phyloP scores from a whole-genome alignment of 2,888 invertebrate species.

The Synergus laeviventris region DNA sequence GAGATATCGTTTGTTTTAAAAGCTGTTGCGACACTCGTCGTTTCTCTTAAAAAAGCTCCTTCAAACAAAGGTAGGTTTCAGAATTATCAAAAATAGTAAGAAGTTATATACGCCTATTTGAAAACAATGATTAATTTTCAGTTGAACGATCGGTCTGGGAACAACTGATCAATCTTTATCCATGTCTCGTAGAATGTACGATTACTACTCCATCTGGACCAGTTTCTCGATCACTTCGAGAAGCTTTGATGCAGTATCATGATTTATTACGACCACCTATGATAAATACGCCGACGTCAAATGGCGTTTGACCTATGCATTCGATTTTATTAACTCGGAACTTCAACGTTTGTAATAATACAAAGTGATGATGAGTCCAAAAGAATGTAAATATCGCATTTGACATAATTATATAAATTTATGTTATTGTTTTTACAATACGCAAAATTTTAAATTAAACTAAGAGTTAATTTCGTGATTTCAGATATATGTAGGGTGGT shows the following conservation, averaged over 20 bases:
- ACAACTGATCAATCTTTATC: constrained; percentile 94
- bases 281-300: constrained; percentile 64
- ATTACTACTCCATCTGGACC: constrained; percentile 86
- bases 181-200: constrained; percentile 90
- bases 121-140: constrained; percentile 71
- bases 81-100: neutral
- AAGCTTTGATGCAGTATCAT: constrained; percentile 92
- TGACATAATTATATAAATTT: neutral
- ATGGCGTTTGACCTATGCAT: constrained; percentile 72
- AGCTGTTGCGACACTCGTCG: constrained; percentile 93
- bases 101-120: neutral
- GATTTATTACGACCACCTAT: constrained; percentile 85
- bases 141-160: constrained; percentile 95
- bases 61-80: constrained; percentile 85
- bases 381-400: neutral
- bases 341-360: constrained; percentile 45
- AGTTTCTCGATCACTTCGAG: constrained; percentile 87
- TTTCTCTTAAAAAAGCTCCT: constrained; percentile 94
- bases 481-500: neutral
- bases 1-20: constrained; percentile 97
- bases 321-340: constrained; percentile 57
- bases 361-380: constrained; percentile 44
- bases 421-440: neutral
- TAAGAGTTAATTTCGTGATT: neutral
- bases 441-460: neutral